A percentile compares a stretch with the other conserved stretches of the same genome.
Conservation (phyloP, 2,888 invertebrate genomes). For the Trileptium ribeirensis region DNA sequence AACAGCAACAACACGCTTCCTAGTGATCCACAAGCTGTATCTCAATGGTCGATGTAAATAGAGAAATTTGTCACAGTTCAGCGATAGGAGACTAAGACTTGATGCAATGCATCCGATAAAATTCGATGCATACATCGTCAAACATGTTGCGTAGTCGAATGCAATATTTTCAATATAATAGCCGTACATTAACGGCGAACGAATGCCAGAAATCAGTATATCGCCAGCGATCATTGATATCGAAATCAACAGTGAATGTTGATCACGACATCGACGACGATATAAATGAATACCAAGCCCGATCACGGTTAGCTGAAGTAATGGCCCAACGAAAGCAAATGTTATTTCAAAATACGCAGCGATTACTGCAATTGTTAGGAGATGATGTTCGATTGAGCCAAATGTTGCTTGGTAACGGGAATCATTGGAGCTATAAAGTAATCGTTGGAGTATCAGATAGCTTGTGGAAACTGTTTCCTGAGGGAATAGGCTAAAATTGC, state of each 20-base stretch:
- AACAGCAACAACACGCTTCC: background rate
- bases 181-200: background rate
- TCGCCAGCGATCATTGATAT: background rate
- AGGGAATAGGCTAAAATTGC: too few relatives aligned
- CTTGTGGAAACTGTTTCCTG: too few relatives aligned
- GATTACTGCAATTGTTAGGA: too few relatives aligned
- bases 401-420: too few relatives aligned
- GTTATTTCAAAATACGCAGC: background rate
- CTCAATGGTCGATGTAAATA: background rate
- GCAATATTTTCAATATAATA: background rate
- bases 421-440: too few relatives aligned
- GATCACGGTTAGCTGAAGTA: background rate
- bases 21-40: background rate
- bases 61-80: background rate
- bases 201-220: background rate
- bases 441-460: too few relatives aligned
- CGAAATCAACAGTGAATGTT: background rate
- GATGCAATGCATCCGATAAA: background rate
- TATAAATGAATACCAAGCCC: background rate
- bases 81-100: background rate
- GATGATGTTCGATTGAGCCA: too few relatives aligned
- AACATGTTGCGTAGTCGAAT: background rate
- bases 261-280: background rate
- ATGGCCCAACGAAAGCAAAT: background rate
- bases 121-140: background rate